A percentile compares a stretch with the other conserved stretches of the same genome.
Evolutionary conservation across 1,140 invertebrate species (phyloP).

Genomic region (Halotydeus destructor): DNA sequence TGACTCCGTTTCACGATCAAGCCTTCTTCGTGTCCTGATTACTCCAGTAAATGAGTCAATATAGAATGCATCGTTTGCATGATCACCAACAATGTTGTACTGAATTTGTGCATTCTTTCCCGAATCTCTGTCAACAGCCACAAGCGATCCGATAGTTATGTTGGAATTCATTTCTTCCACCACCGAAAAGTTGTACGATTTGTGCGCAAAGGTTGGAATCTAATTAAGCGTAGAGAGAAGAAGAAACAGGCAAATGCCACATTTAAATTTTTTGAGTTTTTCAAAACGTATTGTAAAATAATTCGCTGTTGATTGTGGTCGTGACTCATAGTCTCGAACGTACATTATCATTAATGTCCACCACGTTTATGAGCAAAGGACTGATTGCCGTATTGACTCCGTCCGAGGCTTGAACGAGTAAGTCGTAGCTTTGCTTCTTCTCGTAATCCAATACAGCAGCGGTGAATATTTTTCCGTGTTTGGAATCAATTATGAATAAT

Average conservation of each 20-base stretch:
- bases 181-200: constrained; percentile 25
- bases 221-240: too few relatives aligned
- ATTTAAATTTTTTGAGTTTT: too few relatives aligned
- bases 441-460: constrained; percentile 20
- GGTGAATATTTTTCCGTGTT: constrained; percentile 18
- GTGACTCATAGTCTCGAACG: too few relatives aligned
- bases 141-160: constrained; percentile 17
- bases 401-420: constrained; percentile 21
- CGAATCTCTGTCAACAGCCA: constrained; percentile 69
- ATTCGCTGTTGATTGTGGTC: too few relatives aligned
- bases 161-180: constrained; percentile 19
- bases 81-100: constrained; percentile 50
- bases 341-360: constrained; percentile 27
- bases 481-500: constrained; percentile 18
- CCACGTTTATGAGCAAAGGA: constrained; percentile 24
- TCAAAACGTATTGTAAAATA: too few relatives aligned
- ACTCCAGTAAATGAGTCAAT: constrained; percentile 26
- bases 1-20: constrained; percentile 20
- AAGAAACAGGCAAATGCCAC: too few relatives aligned
- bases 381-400: constrained; percentile 22
- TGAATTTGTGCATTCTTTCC: constrained; percentile 79
- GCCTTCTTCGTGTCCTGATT: constrained; percentile 21
- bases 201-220: constrained; percentile 23
- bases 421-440: constrained; percentile 18
- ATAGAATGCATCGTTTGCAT: constrained; percentile 21